These are phyloP conservation scores for Drepana falcataria DNA, from an alignment of 2,888 invertebrate genomes.

Conservation along the genomic window DNA sequence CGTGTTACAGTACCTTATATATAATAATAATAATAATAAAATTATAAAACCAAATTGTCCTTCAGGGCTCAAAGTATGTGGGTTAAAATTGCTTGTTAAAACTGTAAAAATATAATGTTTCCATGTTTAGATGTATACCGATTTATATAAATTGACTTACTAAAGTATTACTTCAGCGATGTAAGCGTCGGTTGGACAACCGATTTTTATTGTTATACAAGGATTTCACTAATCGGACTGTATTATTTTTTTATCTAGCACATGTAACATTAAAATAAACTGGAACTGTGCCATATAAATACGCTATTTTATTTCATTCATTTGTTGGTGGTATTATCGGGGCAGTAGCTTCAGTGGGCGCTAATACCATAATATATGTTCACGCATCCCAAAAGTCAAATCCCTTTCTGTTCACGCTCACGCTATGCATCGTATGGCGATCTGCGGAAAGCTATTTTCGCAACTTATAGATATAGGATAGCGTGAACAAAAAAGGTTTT, in stretches of 20 bases:
- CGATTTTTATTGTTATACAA: slow-evolving; percentile 37
- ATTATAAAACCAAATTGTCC: slow-evolving; percentile 35
- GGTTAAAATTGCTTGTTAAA: slow-evolving; percentile 64
- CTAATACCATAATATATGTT: too few species aligned
- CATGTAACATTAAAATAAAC: slow-evolving; percentile 76
- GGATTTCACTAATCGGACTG: slow-evolving; percentile 73
- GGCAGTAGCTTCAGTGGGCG: too few species aligned
- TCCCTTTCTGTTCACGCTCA: too few species aligned
- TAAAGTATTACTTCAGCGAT: slow-evolving; percentile 33
- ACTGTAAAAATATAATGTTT: slow-evolving; percentile 61
- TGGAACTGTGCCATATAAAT: slow-evolving; percentile 74
- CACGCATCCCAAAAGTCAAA: too few species aligned
- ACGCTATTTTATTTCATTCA: slow-evolving; percentile 32
- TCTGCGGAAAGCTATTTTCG: too few species aligned
- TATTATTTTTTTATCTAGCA: slow-evolving; percentile 78
- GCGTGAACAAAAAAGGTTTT: too few species aligned
- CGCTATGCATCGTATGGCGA: too few species aligned
- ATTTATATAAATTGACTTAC: slow-evolving; percentile 30
- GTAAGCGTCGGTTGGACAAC: slow-evolving; percentile 12
- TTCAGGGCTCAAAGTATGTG: slow-evolving; percentile 37
- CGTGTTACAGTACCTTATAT: slow-evolving; percentile 50
- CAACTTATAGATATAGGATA: too few species aligned
- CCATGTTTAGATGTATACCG: slow-evolving; percentile 52
- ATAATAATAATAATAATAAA: too few species aligned
- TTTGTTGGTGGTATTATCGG: too few species aligned